Conservation (phyloP, 2,888 invertebrate genomes). For the Agonopterix subpropinquella region DNA sequence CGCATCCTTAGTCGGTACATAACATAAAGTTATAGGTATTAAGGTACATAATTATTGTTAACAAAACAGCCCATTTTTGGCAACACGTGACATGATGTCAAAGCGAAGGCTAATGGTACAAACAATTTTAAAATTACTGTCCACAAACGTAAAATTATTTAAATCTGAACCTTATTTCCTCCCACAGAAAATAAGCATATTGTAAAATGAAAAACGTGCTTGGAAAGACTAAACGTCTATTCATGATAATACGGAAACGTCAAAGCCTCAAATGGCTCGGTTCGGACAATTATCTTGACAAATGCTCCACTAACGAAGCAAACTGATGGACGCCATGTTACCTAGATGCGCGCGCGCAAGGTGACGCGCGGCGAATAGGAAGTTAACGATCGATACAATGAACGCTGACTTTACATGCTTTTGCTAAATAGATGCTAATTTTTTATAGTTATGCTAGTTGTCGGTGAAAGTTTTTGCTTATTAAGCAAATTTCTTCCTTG, state of each 20-base stretch:
- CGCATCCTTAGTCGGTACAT: constrained; percentile 3
- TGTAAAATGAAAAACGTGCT: background rate
- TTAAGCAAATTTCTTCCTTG: constrained; percentile 27
- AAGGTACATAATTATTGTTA: too few species aligned
- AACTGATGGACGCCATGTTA: constrained; percentile 40
- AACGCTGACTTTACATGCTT: constrained; percentile 26
- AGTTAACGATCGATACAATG: constrained; percentile 54
- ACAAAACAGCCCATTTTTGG: constrained; percentile 40
- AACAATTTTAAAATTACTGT: constrained; percentile 5
- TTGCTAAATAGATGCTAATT: constrained; percentile 46
- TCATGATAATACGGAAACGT: constrained; percentile 55
- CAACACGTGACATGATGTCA: constrained; percentile 44
- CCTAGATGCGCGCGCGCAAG: constrained; percentile 36
- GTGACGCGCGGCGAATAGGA: constrained; percentile 48
- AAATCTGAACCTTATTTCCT: constrained; percentile 1
- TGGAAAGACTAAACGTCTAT: constrained; percentile 15
- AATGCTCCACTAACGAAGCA: constrained; percentile 63
- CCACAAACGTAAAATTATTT: constrained; percentile 8
- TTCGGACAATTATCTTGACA: constrained; percentile 65
- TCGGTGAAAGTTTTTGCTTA: constrained; percentile 41
- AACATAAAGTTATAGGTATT: too few species aligned
- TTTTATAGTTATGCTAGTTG: constrained; percentile 20
- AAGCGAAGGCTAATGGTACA: constrained; percentile 43
- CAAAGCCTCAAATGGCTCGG: constrained; percentile 46
- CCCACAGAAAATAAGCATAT: too few species aligned